Evolutionary conservation across 2,113 vertebrate species (phyloP).

Genomic region (Epinephelus lanceolatus): DNA sequence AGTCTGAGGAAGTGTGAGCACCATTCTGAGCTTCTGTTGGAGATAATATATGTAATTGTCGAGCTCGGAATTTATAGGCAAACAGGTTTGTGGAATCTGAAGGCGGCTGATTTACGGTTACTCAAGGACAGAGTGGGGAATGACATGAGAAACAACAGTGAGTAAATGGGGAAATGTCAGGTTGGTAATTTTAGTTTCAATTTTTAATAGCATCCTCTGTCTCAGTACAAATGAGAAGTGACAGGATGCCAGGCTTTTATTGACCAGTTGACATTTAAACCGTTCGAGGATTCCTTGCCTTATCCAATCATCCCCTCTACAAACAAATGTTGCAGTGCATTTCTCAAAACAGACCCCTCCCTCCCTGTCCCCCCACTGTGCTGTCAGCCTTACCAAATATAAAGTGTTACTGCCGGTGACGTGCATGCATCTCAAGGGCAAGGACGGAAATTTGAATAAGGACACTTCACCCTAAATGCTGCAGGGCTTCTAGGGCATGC

Average conservation of each 20-base stretch:
- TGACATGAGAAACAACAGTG: slow-evolving; percentile 69
- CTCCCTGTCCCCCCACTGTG: not conserved
- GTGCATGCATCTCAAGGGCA: slow-evolving; percentile 59
- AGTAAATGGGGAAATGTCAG: slow-evolving; percentile 77
- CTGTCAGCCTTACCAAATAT: slow-evolving; percentile 64
- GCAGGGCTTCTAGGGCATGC: slow-evolving; percentile 38
- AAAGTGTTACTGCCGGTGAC: slow-evolving; percentile 49
- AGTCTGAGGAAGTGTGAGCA: slow-evolving; percentile 35
- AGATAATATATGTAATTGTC: slow-evolving; percentile 18
- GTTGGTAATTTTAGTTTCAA: slow-evolving; percentile 73
- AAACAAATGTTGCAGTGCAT: slow-evolving; percentile 65
- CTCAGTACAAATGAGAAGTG: slow-evolving; percentile 79
- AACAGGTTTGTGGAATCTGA: slow-evolving; percentile 25
- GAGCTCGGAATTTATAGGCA: slow-evolving; percentile 26
- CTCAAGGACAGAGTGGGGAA: slow-evolving; percentile 32
- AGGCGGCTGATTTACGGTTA: slow-evolving; percentile 44
- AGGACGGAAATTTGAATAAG: slow-evolving; percentile 64
- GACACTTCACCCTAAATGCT: slow-evolving; percentile 54
- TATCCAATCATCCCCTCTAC: slow-evolving; percentile 65
- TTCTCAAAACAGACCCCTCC: slow-evolving; percentile 52
- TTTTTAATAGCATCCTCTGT: slow-evolving; percentile 80
- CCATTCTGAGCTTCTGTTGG: not conserved
- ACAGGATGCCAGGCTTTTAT: slow-evolving; percentile 76
- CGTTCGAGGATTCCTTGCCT: slow-evolving; percentile 68
- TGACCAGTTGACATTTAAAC: slow-evolving; percentile 84